A percentile compares a stretch with the other conserved stretches of the same genome.
phyloP scores from a whole-genome alignment of 2,888 invertebrate genomes.

The Piscicola geometra region DNA sequence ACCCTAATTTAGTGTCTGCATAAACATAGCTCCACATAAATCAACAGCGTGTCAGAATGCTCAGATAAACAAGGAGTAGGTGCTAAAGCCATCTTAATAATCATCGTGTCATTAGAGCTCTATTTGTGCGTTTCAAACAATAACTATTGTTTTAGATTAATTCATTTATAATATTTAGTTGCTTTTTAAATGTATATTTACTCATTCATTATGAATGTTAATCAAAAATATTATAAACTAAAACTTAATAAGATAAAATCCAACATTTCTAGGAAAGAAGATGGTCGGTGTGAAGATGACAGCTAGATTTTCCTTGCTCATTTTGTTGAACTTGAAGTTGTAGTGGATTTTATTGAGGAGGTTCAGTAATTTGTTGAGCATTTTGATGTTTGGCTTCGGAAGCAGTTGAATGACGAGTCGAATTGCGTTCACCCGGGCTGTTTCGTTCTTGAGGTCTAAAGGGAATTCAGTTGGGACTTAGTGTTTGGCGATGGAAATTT shows the following conservation, averaged over 20 bases:
- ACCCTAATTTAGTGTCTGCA: too few relatives aligned
- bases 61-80: not conserved
- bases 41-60: not conserved
- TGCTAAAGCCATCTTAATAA: not conserved
- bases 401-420: conserved; percentile 36
- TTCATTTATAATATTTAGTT: not conserved
- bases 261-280: conserved; percentile 35
- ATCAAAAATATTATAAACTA: not conserved
- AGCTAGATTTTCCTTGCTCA: conserved; percentile 30
- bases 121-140: not conserved
- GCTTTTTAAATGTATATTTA: not conserved
- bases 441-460: conserved; percentile 36
- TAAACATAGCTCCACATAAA: not conserved
- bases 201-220: too few relatives aligned
- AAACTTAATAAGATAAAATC: not conserved
- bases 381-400: conserved; percentile 28
- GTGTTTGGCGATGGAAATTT: not conserved
- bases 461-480: too few relatives aligned
- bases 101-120: not conserved
- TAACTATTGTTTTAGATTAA: not conserved
- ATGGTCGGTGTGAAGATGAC: conserved; percentile 35
- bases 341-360: conserved; percentile 28
- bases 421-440: conserved; percentile 27
- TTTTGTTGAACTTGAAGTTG: conserved; percentile 5
- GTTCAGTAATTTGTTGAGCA: conserved; percentile 30